These are phyloP conservation scores for Heteromurus nitidus DNA, from an alignment of 2,888 invertebrate species.

Conservation along the genomic window DNA sequence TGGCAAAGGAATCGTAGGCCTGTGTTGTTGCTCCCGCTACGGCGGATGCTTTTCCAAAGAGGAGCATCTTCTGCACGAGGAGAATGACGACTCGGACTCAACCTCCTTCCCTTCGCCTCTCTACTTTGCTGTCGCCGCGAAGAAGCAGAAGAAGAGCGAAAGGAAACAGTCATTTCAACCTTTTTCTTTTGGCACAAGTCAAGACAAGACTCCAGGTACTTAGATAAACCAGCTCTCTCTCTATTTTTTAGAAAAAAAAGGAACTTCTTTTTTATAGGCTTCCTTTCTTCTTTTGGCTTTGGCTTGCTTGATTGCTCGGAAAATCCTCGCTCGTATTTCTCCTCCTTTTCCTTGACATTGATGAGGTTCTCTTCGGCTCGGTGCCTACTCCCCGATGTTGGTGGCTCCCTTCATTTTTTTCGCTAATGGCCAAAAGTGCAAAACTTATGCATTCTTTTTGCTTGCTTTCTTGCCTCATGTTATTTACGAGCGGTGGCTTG, in stretches of 20 bases:
- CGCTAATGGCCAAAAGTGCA: too few relatives aligned
- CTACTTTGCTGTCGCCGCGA: background rate
- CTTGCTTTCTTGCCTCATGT: background rate
- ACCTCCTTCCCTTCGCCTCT: slow-evolving; percentile 9
- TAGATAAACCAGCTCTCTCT: background rate
- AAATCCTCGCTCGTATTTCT: slow-evolving; percentile 10
- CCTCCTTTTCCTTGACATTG: background rate
- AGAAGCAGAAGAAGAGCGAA: background rate
- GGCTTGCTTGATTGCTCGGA: slow-evolving; percentile 7
- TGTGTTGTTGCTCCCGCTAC: slow-evolving; percentile 1
- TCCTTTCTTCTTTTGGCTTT: background rate
- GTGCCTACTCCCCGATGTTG: background rate
- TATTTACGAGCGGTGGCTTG: background rate
- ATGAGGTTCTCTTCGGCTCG: background rate
- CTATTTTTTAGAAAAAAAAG: background rate
- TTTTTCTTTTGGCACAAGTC: slow-evolving; percentile 6
- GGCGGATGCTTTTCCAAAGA: slow-evolving; percentile 33
- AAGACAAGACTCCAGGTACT: slow-evolving; percentile 1
- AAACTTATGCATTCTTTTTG: background rate
- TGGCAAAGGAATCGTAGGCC: too few relatives aligned
- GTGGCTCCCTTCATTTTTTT: too few relatives aligned
- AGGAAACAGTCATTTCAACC: background rate
- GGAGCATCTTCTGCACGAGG: slow-evolving; percentile 44
- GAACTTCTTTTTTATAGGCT: background rate
- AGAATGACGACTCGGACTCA: background rate